Conservation (phyloP, 2,888 invertebrate species). For the Drosophila mimica region DNA sequence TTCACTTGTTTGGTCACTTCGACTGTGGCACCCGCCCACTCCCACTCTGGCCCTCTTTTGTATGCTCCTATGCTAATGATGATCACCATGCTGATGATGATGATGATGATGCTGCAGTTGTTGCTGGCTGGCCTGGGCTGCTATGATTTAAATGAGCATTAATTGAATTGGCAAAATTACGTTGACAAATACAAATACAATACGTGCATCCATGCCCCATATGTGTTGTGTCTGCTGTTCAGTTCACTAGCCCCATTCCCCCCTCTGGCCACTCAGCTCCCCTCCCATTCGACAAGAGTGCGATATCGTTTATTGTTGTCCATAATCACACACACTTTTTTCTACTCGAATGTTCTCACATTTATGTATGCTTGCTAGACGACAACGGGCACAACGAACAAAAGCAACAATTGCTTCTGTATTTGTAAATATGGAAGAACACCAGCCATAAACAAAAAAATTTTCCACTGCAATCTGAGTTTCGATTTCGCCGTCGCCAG, state of each 20-base stretch:
- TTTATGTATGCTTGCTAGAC: constrained; percentile 60
- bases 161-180: constrained; percentile 81
- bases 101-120: constrained; percentile 30
- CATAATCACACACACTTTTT: constrained; percentile 41
- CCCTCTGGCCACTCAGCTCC: constrained; percentile 1
- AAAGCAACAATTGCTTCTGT: constrained; percentile 22
- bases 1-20: not conserved
- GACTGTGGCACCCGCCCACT: not conserved
- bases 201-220: constrained; percentile 55
- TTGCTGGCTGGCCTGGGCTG: constrained; percentile 23
- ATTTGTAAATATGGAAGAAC: constrained; percentile 6
- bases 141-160: constrained; percentile 76
- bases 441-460: constrained; percentile 49
- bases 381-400: constrained; percentile 11
- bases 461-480: constrained; percentile 60
- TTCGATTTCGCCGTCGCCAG: constrained; percentile 10
- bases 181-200: constrained; percentile 71
- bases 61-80: constrained; percentile 20
- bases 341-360: constrained; percentile 59
- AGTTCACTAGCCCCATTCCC: constrained; percentile 6
- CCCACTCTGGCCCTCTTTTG: constrained; percentile 24
- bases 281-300: not conserved
- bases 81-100: constrained; percentile 25
- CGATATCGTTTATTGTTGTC: constrained; percentile 20
- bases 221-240: constrained; percentile 26